Evolutionary conservation across 2,113 vertebrate species (phyloP).

Genomic region (Nibea coibor): DNA sequence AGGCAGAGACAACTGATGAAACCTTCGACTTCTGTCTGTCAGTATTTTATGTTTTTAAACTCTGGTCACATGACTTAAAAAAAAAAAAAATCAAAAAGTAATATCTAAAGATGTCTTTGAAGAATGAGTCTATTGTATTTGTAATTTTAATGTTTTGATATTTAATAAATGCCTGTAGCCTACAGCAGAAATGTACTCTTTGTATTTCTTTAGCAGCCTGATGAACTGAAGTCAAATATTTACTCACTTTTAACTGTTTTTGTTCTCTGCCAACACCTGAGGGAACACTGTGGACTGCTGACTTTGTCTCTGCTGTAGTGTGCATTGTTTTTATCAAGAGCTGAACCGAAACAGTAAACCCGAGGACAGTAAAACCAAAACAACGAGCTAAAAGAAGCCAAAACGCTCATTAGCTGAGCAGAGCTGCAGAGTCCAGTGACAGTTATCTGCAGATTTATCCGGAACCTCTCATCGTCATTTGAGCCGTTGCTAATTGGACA

Average conservation of each 20-base stretch:
- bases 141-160: conserved; percentile 66
- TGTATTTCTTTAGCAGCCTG: too few species aligned
- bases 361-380: neutral
- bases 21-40: neutral
- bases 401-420: neutral
- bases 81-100: neutral
- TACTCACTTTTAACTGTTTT: too few species aligned
- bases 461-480: neutral
- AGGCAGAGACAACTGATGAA: conserved; percentile 30
- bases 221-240: too few species aligned
- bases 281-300: too few species aligned
- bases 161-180: conserved; percentile 50
- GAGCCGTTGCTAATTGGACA: neutral
- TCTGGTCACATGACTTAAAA: neutral
- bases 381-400: neutral
- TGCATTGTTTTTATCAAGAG: too few species aligned
- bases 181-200: too few species aligned
- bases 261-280: too few species aligned
- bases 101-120: conserved; percentile 1
- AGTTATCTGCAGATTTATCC: too few species aligned
- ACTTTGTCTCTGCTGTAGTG: too few species aligned
- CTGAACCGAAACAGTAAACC: too few species aligned
- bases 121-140: conserved; percentile 13
- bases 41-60: conserved; percentile 1
- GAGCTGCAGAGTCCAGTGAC: too few species aligned